These are phyloP conservation scores for Acrobasis consociella DNA, from an alignment of 2,888 invertebrate species.

Conservation along the genomic window DNA sequence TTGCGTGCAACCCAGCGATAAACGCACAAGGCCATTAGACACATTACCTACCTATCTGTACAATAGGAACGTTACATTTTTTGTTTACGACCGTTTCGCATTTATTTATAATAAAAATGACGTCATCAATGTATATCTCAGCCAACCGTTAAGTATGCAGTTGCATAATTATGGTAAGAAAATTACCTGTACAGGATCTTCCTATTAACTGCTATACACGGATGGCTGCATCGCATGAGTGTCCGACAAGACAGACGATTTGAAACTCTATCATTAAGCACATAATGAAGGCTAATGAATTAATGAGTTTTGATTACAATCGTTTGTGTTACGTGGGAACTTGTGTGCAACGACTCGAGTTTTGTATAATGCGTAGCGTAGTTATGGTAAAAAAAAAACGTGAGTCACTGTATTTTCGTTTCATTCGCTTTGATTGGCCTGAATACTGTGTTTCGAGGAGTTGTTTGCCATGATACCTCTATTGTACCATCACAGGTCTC, in stretches of 20 bases:
- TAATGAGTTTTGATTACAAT: constrained; percentile 17
- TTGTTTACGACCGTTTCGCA: neutral
- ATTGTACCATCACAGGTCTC: too few species aligned
- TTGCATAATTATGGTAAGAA: constrained; percentile 12
- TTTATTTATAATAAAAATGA: neutral
- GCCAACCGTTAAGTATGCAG: constrained; percentile 5
- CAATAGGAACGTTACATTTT: constrained; percentile 2
- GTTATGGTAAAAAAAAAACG: constrained; percentile 29
- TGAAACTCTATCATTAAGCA: constrained; percentile 6
- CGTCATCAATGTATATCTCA: constrained; percentile 1
- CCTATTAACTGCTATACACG: constrained; percentile 12
- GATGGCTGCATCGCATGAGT: constrained; percentile 3
- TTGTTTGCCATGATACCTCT: neutral
- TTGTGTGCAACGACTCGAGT: constrained; percentile 18
- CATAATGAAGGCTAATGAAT: constrained; percentile 6
- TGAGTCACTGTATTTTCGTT: constrained; percentile 32
- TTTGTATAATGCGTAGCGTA: constrained; percentile 29
- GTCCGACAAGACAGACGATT: constrained; percentile 8
- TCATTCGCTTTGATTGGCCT: too few species aligned
- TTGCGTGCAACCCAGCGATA: constrained; percentile 20
- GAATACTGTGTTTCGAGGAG: neutral
- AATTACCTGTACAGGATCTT: constrained; percentile 21
- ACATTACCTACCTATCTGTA: neutral
- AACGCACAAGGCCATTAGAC: constrained; percentile 18
- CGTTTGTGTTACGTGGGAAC: constrained; percentile 29